Conservation (phyloP, 1,140 invertebrate species). For the Neodiprion fabricii region DNA sequence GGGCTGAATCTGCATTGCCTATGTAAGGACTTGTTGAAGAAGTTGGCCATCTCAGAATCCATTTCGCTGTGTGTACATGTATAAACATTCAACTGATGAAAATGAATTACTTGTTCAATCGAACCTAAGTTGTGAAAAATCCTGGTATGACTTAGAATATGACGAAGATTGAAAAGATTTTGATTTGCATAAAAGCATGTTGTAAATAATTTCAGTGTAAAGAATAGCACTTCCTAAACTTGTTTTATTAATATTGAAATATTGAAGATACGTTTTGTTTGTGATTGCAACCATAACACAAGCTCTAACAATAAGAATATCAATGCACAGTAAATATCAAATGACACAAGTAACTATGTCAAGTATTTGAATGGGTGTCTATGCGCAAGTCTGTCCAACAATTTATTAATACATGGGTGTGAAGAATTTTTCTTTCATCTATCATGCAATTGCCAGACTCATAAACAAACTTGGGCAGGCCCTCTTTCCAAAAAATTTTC, state of each 20-base stretch:
- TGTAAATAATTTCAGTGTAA: neutral
- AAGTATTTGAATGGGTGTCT: neutral
- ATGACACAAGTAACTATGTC: neutral
- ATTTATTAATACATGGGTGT: neutral
- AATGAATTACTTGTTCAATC: neutral
- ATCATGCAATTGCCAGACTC: neutral
- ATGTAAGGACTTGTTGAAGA: no score
- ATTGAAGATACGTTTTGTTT: neutral
- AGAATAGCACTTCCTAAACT: neutral
- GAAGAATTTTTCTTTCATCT: neutral
- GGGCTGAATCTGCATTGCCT: no score
- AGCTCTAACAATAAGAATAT: neutral
- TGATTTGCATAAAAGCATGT: neutral
- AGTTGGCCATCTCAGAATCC: no score
- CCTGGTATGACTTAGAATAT: neutral
- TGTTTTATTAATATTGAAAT: neutral
- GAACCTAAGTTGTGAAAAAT: neutral
- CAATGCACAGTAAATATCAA: neutral
- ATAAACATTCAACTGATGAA: neutral
- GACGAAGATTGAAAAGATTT: neutral
- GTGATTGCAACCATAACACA: neutral
- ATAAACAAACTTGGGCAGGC: slow-evolving; percentile 2
- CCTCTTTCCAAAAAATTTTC: slow-evolving; percentile 5
- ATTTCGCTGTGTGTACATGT: no score
- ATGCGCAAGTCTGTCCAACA: slow-evolving; percentile 2